Evolutionary conservation across 2,797 vertebrate species (phyloP).

Genomic region (Eutrigla gurnardus): DNA sequence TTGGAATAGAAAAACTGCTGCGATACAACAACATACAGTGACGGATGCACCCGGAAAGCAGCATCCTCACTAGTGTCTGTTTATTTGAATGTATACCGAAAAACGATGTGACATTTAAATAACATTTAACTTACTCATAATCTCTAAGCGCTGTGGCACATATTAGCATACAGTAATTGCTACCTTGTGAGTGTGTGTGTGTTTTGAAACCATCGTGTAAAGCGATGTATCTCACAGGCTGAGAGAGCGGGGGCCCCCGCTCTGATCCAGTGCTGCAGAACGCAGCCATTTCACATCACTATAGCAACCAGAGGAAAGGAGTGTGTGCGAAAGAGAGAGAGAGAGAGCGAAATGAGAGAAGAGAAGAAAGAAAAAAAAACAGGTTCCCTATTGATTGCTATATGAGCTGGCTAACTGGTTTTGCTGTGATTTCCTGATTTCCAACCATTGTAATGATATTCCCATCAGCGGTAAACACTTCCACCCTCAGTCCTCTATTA

Average conservation of each 20-base stretch:
- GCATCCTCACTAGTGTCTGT: not conserved
- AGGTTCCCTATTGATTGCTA: slow-evolving; percentile 78
- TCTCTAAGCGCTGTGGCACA: slow-evolving; percentile 4
- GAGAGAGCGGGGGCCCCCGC: slow-evolving; percentile 42
- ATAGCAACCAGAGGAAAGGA: slow-evolving; percentile 81
- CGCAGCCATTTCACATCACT: slow-evolving; percentile 79
- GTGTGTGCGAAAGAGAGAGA: slow-evolving; percentile 39
- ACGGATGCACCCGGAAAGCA: not conserved
- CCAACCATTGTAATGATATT: slow-evolving; percentile 77
- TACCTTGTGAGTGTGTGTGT: slow-evolving; percentile 19
- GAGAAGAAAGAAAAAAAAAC: slow-evolving; percentile 30
- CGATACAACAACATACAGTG: not conserved
- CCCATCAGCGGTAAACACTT: slow-evolving; percentile 73
- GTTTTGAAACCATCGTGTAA: slow-evolving; percentile 46
- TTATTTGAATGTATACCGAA: slow-evolving; percentile 11
- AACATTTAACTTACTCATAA: slow-evolving; percentile 32
- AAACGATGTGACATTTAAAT: slow-evolving; percentile 40
- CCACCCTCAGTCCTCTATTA: slow-evolving; percentile 61
- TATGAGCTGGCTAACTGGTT: slow-evolving; percentile 77
- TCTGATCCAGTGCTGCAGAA: slow-evolving; percentile 70
- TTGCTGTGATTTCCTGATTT: slow-evolving; percentile 76
- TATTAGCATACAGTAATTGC: slow-evolving; percentile 25
- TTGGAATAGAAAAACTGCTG: not conserved
- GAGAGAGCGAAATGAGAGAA: slow-evolving; percentile 45
- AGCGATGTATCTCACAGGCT: slow-evolving; percentile 53